phyloP scores from a whole-genome alignment of 2,888 invertebrate species.

The Daptonema setosum region DNA sequence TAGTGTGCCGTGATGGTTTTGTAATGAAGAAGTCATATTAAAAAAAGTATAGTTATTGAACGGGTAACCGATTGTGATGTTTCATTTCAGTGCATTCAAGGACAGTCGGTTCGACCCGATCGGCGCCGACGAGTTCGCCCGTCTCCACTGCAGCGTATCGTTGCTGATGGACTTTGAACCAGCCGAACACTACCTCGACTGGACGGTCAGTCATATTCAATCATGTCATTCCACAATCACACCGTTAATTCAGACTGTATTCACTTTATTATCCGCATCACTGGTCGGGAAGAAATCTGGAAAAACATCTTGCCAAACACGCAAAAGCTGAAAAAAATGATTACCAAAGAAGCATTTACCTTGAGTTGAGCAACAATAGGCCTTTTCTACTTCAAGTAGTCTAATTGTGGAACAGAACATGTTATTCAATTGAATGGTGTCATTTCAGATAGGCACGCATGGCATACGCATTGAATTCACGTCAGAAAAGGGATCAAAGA shows the following conservation, averaged over 20 bases:
- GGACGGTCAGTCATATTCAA: constrained; percentile 43
- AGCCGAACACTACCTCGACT: constrained; percentile 76
- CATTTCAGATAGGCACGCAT: constrained; percentile 47
- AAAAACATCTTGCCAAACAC: too few species aligned
- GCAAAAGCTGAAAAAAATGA: too few species aligned
- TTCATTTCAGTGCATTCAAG: constrained; percentile 57
- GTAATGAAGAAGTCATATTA: too few species aligned
- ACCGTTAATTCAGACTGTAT: neutral
- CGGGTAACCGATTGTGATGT: too few species aligned
- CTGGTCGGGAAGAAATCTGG: too few species aligned
- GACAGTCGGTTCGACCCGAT: constrained; percentile 92
- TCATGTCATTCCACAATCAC: neutral
- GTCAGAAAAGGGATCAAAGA: constrained; percentile 69
- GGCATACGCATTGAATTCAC: constrained; percentile 93
- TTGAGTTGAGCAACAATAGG: too few species aligned
- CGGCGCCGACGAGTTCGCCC: constrained; percentile 69
- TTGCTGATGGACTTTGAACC: constrained; percentile 89
- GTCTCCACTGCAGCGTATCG: constrained; percentile 79
- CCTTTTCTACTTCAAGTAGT: too few species aligned
- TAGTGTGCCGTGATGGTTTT: too few species aligned
- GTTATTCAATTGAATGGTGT: neutral
- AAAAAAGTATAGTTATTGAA: too few species aligned
- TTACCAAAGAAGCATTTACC: too few species aligned
- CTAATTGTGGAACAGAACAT: too few species aligned
- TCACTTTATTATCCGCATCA: too few species aligned